Percentiles rank a stretch among this genome's conserved stretches.
Evolutionary conservation across 2,888 invertebrate species (phyloP).

Genomic region (Sinodicranocentrus sp.): DNA sequence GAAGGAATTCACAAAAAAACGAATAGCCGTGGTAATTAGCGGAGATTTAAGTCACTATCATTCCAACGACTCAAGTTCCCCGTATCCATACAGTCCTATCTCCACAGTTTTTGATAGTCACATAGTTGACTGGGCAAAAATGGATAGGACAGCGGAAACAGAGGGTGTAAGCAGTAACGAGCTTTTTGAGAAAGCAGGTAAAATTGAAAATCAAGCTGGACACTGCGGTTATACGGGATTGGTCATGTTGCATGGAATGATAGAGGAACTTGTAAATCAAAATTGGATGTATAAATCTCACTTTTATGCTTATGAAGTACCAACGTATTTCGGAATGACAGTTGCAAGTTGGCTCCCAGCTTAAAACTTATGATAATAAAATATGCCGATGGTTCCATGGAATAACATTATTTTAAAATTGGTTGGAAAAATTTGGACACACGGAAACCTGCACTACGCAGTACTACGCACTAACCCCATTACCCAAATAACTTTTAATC

Average conservation of each 20-base stretch:
- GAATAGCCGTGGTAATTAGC: conserved; percentile 67
- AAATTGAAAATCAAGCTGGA: conserved; percentile 32
- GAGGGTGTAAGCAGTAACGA: conserved; percentile 17
- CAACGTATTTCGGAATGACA: conserved; percentile 69
- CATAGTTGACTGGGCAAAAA: conserved; percentile 62
- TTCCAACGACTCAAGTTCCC: conserved; percentile 49
- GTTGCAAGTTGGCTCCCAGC: conserved; percentile 52
- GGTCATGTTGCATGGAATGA: conserved; percentile 65
- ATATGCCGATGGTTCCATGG: too few relatives aligned
- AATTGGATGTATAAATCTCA: conserved; percentile 23
- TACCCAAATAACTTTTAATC: too few relatives aligned
- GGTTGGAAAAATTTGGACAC: too few relatives aligned
- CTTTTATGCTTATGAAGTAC: conserved; percentile 55
- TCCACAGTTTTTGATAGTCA: conserved; percentile 35
- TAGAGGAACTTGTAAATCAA: conserved; percentile 41
- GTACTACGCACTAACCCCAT: too few relatives aligned
- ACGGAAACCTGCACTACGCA: too few relatives aligned
- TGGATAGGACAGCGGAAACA: conserved; percentile 31
- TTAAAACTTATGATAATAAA: too few relatives aligned
- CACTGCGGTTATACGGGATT: conserved; percentile 70
- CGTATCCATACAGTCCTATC: conserved; percentile 40
- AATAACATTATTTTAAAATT: too few relatives aligned
- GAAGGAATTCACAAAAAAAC: conserved; percentile 37
- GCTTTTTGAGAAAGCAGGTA: conserved; percentile 51
- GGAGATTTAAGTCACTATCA: conserved; percentile 70